Percentiles rank a stretch among this genome's conserved stretches.
Conservation (phyloP, 2,888 invertebrate genomes). For the Noctua comes region DNA sequence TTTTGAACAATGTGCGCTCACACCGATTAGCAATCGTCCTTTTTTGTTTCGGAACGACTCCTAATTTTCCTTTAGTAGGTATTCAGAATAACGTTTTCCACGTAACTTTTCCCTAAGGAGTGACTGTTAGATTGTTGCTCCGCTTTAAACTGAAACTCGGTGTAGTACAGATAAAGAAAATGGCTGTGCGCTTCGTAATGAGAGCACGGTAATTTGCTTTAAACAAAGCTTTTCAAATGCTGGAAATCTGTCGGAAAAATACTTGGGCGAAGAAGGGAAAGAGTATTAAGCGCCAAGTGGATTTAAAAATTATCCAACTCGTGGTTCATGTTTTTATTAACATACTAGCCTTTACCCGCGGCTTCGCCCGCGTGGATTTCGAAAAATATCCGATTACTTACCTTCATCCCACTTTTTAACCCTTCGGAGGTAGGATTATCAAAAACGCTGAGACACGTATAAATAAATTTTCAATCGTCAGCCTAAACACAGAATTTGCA, state of each 20-base stretch:
- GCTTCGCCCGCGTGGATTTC: too few species aligned
- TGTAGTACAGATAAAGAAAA: slow-evolving; percentile 57
- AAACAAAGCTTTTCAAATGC: slow-evolving; percentile 25
- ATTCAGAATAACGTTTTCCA: slow-evolving; percentile 41
- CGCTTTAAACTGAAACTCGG: slow-evolving; percentile 27
- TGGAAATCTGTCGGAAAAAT: slow-evolving; percentile 6
- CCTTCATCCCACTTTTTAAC: too few species aligned
- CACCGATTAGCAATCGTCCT: slow-evolving; percentile 53
- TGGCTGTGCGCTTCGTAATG: slow-evolving; percentile 40
- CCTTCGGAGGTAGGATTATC: too few species aligned
- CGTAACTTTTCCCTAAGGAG: slow-evolving; percentile 50
- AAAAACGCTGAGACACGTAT: too few species aligned
- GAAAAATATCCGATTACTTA: too few species aligned
- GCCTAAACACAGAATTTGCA: too few species aligned
- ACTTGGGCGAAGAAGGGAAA: background rate
- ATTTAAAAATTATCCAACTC: background rate
- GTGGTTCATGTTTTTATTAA: background rate
- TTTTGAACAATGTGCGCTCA: slow-evolving; percentile 45
- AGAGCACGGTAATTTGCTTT: slow-evolving; percentile 45
- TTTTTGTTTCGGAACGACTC: slow-evolving; percentile 41
- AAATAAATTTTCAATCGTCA: too few species aligned
- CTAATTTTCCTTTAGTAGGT: slow-evolving; percentile 48
- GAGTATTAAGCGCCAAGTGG: background rate
- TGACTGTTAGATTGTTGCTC: slow-evolving; percentile 24
- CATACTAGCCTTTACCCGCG: too few species aligned